Conservation (phyloP, 2,113 vertebrate genomes). For the Rhinichthys klamathensis region DNA sequence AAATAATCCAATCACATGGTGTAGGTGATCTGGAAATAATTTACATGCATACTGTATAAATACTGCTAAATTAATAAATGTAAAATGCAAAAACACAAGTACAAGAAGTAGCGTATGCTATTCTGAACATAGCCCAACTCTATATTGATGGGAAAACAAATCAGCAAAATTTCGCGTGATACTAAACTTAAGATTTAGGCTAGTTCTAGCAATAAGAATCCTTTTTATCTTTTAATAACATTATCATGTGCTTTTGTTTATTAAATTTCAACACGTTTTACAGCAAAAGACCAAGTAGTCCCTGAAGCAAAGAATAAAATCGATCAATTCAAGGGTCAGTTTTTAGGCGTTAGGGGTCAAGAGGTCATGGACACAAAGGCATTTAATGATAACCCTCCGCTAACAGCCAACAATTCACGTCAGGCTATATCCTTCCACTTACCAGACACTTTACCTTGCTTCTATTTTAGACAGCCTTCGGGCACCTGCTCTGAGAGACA, state of each 20-base stretch:
- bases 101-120: too few relatives aligned
- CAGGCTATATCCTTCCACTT: conserved; percentile 8
- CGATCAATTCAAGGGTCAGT: neutral
- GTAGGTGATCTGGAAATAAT: neutral
- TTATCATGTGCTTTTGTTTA: neutral
- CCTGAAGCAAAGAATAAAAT: neutral
- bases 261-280: neutral
- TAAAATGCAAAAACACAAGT: neutral
- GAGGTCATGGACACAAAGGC: neutral
- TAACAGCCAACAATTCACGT: conserved; percentile 5
- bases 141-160: too few relatives aligned
- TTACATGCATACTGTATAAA: neutral
- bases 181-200: too few relatives aligned
- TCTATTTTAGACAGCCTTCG: neutral
- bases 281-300: neutral
- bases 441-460: conserved; percentile 6
- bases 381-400: neutral
- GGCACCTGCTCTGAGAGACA: neutral
- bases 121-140: too few relatives aligned
- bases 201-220: neutral
- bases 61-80: neutral
- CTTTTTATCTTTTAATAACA: neutral
- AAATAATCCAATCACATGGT: neutral
- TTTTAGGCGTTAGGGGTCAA: conserved; percentile 14
- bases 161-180: too few relatives aligned